phyloP scores from a whole-genome alignment of 1,140 invertebrate species.

The Ostrea denselamellosa region DNA sequence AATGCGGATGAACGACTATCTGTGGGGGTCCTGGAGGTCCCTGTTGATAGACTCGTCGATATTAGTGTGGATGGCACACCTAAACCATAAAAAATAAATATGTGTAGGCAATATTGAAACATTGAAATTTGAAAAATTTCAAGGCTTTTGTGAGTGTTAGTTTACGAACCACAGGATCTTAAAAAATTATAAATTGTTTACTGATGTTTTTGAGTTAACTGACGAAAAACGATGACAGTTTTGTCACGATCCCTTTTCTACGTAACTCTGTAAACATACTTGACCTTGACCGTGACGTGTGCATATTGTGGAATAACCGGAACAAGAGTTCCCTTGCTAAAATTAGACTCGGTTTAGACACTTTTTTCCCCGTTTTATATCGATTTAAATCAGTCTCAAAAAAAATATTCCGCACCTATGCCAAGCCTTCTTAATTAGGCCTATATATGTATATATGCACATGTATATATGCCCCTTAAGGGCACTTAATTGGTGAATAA shows the following conservation, averaged over 20 bases:
- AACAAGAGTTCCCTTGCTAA: constrained; percentile 10
- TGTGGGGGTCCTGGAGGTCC: not conserved
- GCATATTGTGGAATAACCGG: not conserved
- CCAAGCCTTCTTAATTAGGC: not conserved
- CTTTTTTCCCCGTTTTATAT: not conserved
- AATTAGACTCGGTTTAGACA: not conserved
- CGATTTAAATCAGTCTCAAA: not conserved
- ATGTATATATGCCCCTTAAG: too few relatives aligned
- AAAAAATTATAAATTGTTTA: constrained; percentile 25
- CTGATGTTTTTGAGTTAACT: constrained; percentile 29
- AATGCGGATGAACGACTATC: not conserved
- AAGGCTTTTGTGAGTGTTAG: not conserved
- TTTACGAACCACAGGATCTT: constrained; percentile 1
- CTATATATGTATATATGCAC: too few relatives aligned
- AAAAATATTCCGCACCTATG: not conserved
- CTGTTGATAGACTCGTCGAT: too few relatives aligned
- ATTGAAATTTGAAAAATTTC: constrained; percentile 14
- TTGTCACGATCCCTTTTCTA: constrained; percentile 20
- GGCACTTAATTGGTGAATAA: too few relatives aligned
- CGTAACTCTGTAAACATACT: constrained; percentile 26
- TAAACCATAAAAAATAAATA: not conserved
- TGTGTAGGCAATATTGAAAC: not conserved
- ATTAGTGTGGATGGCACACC: not conserved
- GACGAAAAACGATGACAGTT: constrained; percentile 1
- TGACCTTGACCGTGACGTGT: constrained; percentile 14